Conservation (phyloP, 2,113 vertebrate species). For the Phoenicopterus ruber region DNA sequence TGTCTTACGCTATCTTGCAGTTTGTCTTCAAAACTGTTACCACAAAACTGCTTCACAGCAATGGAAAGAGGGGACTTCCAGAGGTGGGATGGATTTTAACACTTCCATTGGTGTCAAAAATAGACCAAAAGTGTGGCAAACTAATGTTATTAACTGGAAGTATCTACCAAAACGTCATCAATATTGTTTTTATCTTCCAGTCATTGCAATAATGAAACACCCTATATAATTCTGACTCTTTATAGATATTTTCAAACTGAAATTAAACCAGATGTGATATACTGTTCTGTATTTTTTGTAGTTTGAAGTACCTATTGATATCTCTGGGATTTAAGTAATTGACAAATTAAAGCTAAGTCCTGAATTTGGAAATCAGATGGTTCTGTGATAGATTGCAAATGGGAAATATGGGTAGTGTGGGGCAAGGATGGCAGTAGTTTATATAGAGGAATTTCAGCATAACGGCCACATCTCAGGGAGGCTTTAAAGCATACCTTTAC, state of each 20-base stretch:
- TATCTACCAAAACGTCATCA: not conserved
- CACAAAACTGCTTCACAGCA: not conserved
- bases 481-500: not conserved
- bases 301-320: not conserved
- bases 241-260: not conserved
- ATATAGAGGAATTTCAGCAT: not conserved
- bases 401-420: not conserved
- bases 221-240: not conserved
- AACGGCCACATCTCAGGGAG: not conserved
- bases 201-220: not conserved
- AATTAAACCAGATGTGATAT: not conserved
- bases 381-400: not conserved
- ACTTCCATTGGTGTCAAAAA: not conserved
- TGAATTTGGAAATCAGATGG: not conserved
- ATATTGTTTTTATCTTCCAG: not conserved
- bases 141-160: not conserved
- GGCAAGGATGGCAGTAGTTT: not conserved
- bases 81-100: not conserved
- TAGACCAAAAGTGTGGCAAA: not conserved
- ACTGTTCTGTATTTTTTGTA: not conserved
- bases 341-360: not conserved
- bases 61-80: not conserved
- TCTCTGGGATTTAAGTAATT: not conserved
- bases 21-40: not conserved
- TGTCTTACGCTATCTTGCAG: not conserved